phyloP scores from a whole-genome alignment of 2,113 vertebrate species.

The Phylloscopus trochiloides region DNA sequence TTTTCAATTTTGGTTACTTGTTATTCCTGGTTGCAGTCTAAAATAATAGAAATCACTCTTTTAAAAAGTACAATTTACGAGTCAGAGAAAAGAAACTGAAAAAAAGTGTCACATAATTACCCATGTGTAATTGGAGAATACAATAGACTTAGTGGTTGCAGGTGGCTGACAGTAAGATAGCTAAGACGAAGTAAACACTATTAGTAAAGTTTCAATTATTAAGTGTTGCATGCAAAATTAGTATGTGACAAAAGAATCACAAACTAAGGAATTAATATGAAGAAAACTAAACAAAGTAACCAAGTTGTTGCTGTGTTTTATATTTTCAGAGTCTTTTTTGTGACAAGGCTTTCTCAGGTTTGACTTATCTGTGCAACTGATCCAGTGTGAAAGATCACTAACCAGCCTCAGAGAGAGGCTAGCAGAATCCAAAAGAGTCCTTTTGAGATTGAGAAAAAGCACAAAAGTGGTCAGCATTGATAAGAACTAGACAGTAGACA shows the following conservation, averaged over 20 bases:
- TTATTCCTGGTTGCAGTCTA: not conserved
- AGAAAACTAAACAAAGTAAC: not conserved
- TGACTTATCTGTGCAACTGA: fast-evolving
- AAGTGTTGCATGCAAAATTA: not conserved
- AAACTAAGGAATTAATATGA: not conserved
- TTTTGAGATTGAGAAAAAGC: not conserved
- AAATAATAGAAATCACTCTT: not conserved
- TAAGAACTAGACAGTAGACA: not conserved
- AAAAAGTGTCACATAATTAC: conserved; percentile 8
- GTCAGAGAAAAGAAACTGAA: not conserved
- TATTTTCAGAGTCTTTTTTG: not conserved
- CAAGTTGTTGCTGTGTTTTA: not conserved
- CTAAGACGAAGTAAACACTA: not conserved
- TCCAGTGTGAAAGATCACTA: not conserved
- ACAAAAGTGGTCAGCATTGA: not conserved
- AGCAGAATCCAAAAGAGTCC: not conserved
- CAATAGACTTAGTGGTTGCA: conserved; percentile 11
- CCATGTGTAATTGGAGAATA: not conserved
- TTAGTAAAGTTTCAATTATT: conserved; percentile 1
- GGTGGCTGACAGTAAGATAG: not conserved
- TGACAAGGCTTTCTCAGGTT: not conserved
- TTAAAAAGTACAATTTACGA: not conserved
- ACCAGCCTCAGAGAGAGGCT: not conserved
- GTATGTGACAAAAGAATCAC: not conserved
- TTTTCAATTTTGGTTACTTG: not conserved